A percentile compares a stretch with the other conserved stretches of the same genome.
These are phyloP conservation scores for Heteropelma amictum DNA, from an alignment of 2,888 invertebrate species.

Conservation along the genomic window DNA sequence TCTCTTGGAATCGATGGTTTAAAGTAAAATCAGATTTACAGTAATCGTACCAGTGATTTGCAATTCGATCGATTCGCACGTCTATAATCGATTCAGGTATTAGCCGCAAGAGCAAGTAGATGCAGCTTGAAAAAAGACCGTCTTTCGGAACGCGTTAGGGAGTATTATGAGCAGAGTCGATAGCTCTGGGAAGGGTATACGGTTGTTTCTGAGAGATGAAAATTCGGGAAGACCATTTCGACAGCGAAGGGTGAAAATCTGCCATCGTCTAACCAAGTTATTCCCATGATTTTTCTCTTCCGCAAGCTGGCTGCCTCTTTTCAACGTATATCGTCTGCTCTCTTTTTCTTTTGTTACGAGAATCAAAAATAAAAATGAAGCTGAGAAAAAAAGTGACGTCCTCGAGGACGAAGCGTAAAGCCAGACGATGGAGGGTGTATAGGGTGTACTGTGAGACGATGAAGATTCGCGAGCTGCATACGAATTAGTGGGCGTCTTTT, in stretches of 20 bases:
- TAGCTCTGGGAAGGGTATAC: neutral
- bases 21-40: no score
- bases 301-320: constrained; percentile 17
- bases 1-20: no score
- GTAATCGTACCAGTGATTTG: no score
- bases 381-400: neutral
- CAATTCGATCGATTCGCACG: no score
- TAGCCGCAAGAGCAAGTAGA: no score
- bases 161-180: no score
- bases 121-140: no score
- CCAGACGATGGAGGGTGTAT: constrained; percentile 22
- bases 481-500: constrained; percentile 65
- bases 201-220: constrained; percentile 1
- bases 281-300: constrained; percentile 1
- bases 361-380: no score
- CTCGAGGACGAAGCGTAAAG: constrained; percentile 30
- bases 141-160: no score
- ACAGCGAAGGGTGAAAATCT: constrained; percentile 36
- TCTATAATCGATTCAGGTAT: no score
- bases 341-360: no score
- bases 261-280: constrained; percentile 18
- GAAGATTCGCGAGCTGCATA: constrained; percentile 64
- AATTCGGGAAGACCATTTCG: neutral
- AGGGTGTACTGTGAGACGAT: constrained; percentile 48
- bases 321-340: no score